Conservation (phyloP, 2,888 invertebrate genomes). For the Hyposoter didymator region DNA sequence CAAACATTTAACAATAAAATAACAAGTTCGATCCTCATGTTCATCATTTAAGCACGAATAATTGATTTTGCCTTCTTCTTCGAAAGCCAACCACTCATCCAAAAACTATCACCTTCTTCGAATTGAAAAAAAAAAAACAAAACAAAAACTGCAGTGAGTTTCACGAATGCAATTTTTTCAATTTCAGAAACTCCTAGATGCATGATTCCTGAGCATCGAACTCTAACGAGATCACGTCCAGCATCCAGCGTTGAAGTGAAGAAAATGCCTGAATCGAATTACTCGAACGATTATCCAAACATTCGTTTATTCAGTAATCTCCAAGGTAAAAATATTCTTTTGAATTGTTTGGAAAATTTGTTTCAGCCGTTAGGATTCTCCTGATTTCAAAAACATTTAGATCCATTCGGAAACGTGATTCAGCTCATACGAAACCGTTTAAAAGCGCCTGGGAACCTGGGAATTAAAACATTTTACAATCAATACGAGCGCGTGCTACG, state of each 20-base stretch:
- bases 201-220: conserved; percentile 66
- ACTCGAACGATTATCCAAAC: conserved; percentile 79
- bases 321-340: conserved; percentile 74
- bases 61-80: background rate
- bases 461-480: background rate
- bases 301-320: conserved; percentile 79
- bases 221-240: conserved; percentile 60
- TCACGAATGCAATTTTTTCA: background rate
- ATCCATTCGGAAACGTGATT: background rate
- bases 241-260: conserved; percentile 46
- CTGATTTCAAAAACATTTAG: background rate
- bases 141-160: background rate
- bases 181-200: conserved; percentile 74
- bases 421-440: background rate
- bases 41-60: background rate
- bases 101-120: no score
- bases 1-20: no score
- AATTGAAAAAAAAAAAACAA: background rate
- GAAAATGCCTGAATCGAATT: conserved; percentile 65
- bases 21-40: background rate
- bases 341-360: background rate
- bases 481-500: background rate
- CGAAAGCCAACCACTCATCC: no score
- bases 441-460: background rate
- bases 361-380: background rate